Base-by-base conservation (phyloP, 2,888 invertebrate genomes). In the Ecdyonurus torrentis region DNA sequence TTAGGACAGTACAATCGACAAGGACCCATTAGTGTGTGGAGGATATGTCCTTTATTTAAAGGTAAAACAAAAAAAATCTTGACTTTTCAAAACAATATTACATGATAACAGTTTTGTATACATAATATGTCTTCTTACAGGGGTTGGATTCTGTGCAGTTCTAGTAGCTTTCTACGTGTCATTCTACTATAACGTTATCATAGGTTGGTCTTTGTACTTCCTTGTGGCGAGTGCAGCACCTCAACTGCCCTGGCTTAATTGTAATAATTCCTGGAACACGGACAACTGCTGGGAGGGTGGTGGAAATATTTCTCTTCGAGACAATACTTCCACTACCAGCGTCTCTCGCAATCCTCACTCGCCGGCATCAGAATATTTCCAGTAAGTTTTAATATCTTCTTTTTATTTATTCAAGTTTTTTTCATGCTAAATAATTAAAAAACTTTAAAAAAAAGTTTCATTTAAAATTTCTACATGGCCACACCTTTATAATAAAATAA, bases 101-200 rank as follows among this genome's bases (percentile, higher is more conserved):
- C n/a, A n/a, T n/a, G n/a, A 23, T 52, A n/a, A n/a, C n/a, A n/a
- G n/a, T n/a, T n/a, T n/a, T n/a, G n/a, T n/a, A n/a, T n/a, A n/a
- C n/a, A n/a, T n/a, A n/a, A n/a, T n/a, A n/a, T 23, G n/a, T 25
- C 25, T 64, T 66, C 63, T 72, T 74, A 19, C 75, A 87, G 87
- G 87, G 68, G 86, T 87, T 37, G 88, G 88, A 62, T 87, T 87
- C 74, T 88, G 88, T 73, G 86, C 87, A 20, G 87, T 87, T 53
- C 79, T 87, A 74, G 85, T 88, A 52, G 87, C 87, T 18, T 88
- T 87, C 75, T 87, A 86, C 76, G 86, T 88, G 18, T 87, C 87
- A 0, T 88, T 87, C 74, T 88, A 88, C 74, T 88, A 88, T 77
- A 91, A 91, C 75, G 89, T 90, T 63, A 89, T 91, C 69, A 89